Evolutionary conservation across 2,888 invertebrate species (phyloP).

Genomic region (Tipula unca): DNA sequence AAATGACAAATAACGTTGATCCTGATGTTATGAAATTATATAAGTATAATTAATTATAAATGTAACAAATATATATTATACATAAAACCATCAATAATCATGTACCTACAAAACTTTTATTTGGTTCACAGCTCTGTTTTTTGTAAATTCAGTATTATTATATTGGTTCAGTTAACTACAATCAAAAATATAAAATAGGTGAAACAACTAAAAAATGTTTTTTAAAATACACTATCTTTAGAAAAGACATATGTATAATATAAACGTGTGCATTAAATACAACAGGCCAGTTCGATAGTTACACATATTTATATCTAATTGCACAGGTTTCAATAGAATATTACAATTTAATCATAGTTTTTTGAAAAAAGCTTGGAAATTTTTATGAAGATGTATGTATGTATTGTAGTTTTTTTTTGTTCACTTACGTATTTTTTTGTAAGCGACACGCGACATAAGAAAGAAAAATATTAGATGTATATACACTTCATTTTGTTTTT

Average conservation of each 20-base stretch:
- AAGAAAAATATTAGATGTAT: neutral
- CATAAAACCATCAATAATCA: no score
- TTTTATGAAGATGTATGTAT: neutral
- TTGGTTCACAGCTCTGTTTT: neutral
- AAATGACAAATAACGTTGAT: no score
- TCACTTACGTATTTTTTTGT: neutral
- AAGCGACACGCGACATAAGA: constrained; percentile 14
- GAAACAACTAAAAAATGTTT: neutral
- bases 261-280: neutral
- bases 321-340: neutral
- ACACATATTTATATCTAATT: neutral
- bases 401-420: neutral
- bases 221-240: neutral
- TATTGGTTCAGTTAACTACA: neutral
- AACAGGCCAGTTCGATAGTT: neutral
- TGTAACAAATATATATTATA: no score
- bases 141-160: neutral
- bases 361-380: neutral
- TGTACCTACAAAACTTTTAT: neutral
- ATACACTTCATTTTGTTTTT: neutral
- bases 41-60: no score
- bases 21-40: no score
- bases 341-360: neutral
- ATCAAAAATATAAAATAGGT: neutral
- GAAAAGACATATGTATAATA: neutral